phyloP scores from a whole-genome alignment of 2,888 invertebrate species.

The Corbicula japonica region DNA sequence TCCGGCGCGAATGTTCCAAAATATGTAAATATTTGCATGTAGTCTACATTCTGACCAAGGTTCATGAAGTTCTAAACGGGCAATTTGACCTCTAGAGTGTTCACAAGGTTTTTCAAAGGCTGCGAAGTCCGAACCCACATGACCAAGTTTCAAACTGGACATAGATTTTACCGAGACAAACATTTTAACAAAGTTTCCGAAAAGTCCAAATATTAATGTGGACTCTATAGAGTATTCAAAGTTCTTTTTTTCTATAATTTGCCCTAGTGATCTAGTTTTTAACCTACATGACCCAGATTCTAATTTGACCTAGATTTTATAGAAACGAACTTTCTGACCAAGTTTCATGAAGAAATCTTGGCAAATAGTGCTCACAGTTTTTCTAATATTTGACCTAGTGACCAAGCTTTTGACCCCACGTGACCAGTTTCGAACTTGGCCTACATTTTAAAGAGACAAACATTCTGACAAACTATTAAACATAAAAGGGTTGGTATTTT shows the following conservation, averaged over 20 bases:
- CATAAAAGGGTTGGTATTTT: no score
- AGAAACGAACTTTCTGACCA: not conserved
- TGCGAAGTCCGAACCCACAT: not conserved
- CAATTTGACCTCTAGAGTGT: not conserved
- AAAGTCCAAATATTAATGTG: not conserved
- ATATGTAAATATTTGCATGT: slow-evolving; percentile 4
- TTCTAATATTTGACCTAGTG: no score
- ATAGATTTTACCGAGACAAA: no score
- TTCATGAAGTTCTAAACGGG: slow-evolving; percentile 2
- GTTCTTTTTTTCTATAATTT: not conserved
- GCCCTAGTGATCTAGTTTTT: no score
- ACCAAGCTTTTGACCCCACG: no score
- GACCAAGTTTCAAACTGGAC: no score
- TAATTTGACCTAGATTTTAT: slow-evolving; percentile 1
- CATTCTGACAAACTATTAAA: no score
- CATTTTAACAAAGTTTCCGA: not conserved
- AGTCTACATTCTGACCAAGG: no score
- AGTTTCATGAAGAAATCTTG: slow-evolving; percentile 1
- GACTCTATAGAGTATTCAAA: not conserved
- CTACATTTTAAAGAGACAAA: not conserved
- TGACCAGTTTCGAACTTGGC: no score
- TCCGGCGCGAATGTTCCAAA: not conserved
- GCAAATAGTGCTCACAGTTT: not conserved
- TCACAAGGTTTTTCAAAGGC: not conserved
- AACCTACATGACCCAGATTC: no score